Evolutionary conservation across 2,113 vertebrate genomes (phyloP).

Genomic region (Upupa epops): DNA sequence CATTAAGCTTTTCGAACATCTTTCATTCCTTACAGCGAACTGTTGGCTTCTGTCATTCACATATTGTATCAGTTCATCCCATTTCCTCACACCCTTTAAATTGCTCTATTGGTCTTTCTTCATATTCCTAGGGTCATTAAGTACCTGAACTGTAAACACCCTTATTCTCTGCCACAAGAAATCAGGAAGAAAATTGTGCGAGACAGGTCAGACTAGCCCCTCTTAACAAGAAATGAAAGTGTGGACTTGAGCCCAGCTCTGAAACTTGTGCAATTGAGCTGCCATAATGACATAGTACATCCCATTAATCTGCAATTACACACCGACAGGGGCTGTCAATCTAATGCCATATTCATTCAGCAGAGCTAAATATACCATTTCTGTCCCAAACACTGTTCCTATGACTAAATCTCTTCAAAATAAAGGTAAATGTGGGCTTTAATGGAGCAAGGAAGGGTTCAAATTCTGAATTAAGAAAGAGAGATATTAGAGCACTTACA

Average conservation of each 20-base stretch:
- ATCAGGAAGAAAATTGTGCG: background rate
- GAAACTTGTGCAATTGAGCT: background rate
- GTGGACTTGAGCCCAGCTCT: background rate
- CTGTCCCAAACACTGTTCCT: background rate
- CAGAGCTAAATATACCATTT: slow-evolving; percentile 58
- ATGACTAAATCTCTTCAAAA: slow-evolving; percentile 30
- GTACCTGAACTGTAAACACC: background rate
- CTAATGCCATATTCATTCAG: slow-evolving; percentile 13
- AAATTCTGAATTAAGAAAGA: slow-evolving; percentile 26
- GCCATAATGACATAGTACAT: slow-evolving; percentile 56
- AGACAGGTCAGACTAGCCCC: background rate
- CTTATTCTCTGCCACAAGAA: background rate
- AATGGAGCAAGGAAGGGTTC: slow-evolving; percentile 10
- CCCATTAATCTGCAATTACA: slow-evolving; percentile 65
- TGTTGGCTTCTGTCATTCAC: background rate
- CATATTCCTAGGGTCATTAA: background rate
- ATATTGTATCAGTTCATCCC: background rate
- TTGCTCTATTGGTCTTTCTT: background rate
- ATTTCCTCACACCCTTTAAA: background rate
- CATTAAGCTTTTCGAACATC: background rate
- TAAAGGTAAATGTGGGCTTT: slow-evolving; percentile 36
- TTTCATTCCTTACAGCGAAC: background rate
- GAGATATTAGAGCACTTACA: background rate
- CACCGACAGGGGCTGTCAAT: slow-evolving; percentile 54
- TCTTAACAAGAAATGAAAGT: background rate